These are phyloP conservation scores for Seladonia tumulorum DNA, from an alignment of 2,888 invertebrate genomes.

Conservation along the genomic window DNA sequence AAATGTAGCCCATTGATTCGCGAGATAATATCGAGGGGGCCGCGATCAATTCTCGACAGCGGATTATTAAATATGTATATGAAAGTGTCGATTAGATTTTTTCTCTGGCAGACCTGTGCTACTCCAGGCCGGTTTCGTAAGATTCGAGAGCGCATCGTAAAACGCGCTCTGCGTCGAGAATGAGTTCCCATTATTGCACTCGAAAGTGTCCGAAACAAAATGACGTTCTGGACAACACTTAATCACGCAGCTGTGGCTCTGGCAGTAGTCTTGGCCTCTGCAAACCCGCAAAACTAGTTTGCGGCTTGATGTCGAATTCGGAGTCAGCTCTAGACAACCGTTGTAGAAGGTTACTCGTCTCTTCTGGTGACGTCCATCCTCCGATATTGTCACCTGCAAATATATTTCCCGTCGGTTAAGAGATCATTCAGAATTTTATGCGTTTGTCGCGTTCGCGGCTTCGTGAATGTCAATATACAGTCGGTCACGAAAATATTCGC, in stretches of 20 bases:
- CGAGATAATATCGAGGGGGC: not conserved
- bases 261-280: conserved; percentile 71
- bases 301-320: conserved; percentile 28
- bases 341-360: too few species aligned
- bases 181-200: too few species aligned
- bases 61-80: not conserved
- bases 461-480: not conserved
- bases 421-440: not conserved
- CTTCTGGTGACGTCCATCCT: conserved; percentile 11
- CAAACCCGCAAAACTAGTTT: conserved; percentile 55
- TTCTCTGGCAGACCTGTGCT: not conserved
- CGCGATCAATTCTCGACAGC: not conserved
- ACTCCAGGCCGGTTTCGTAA: not conserved
- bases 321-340: conserved; percentile 75
- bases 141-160: conserved; percentile 31
- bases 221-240: too few species aligned
- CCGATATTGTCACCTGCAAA: conserved; percentile 57
- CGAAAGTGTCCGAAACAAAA: conserved; percentile 81
- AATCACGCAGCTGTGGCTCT: too few species aligned
- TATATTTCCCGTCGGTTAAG: not conserved
- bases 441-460: not conserved
- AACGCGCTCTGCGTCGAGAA: too few species aligned
- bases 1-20: not conserved
- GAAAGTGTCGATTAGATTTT: conserved; percentile 1
- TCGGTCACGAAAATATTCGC: too few species aligned